Percentiles rank a stretch among this genome's conserved stretches.
Evolutionary conservation across 2,797 vertebrate species (phyloP).

Genomic region (Cephalopachus bancanus): DNA sequence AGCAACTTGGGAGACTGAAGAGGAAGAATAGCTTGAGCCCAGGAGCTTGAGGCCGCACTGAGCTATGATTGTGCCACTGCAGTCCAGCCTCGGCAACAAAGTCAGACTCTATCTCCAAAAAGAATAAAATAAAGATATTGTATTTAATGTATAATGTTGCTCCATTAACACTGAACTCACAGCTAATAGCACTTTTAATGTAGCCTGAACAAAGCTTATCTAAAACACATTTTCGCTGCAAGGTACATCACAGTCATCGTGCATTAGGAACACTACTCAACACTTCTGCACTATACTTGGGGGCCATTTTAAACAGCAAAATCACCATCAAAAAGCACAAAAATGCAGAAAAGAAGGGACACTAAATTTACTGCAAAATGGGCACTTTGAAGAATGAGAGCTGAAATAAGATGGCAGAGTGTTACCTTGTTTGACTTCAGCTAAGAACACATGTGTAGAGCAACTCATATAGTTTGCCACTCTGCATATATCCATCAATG

Average conservation of each 20-base stretch:
- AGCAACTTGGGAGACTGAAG: too few relatives aligned
- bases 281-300: background rate
- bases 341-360: background rate
- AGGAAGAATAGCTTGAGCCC: too few relatives aligned
- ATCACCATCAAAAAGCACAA: background rate
- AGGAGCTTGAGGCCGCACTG: too few relatives aligned
- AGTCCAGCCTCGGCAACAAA: too few relatives aligned
- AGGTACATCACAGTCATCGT: background rate
- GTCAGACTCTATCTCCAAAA: too few relatives aligned
- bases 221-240: background rate
- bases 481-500: background rate
- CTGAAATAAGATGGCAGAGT: background rate
- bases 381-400: background rate
- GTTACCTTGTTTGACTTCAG: background rate
- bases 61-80: too few relatives aligned
- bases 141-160: background rate
- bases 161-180: background rate
- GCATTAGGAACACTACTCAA: background rate
- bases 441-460: fast-evolving
- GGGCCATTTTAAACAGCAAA: background rate
- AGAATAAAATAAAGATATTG: background rate
- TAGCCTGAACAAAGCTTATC: background rate
- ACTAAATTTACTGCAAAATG: background rate
- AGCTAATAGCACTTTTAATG: background rate
- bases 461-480: background rate